A percentile compares a stretch with the other conserved stretches of the same genome.
phyloP scores from a whole-genome alignment of 2,888 invertebrate species.

The Andrena haemorrhoa region DNA sequence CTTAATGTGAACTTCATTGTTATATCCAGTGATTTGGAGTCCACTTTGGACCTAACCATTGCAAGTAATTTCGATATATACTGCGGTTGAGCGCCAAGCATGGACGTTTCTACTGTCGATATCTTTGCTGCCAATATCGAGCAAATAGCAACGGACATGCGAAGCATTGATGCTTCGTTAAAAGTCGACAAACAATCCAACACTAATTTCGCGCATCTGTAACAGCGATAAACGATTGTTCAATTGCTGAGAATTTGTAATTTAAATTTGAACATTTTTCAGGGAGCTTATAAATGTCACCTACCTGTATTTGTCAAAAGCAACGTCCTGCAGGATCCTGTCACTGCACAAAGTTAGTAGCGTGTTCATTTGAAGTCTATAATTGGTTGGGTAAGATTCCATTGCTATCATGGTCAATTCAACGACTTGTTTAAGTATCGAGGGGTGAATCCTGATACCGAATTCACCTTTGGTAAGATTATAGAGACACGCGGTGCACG shows the following conservation, averaged over 20 bases:
- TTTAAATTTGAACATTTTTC: slow-evolving; percentile 18
- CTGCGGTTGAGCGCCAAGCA: slow-evolving; percentile 88
- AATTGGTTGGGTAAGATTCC: slow-evolving; percentile 89
- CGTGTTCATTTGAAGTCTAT: slow-evolving; percentile 90
- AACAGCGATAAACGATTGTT: slow-evolving; percentile 21
- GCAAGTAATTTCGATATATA: slow-evolving; percentile 90
- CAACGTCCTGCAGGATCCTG: slow-evolving; percentile 90
- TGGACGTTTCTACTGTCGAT: slow-evolving; percentile 89
- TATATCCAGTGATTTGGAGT: slow-evolving; percentile 87
- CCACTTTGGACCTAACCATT: slow-evolving; percentile 87
- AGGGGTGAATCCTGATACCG: slow-evolving; percentile 88
- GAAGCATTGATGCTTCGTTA: slow-evolving; percentile 89
- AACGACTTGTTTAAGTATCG: slow-evolving; percentile 87
- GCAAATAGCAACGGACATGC: slow-evolving; percentile 93
- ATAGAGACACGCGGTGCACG: slow-evolving; percentile 91
- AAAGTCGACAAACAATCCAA: slow-evolving; percentile 90
- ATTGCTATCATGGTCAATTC: slow-evolving; percentile 89
- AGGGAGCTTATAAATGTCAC: slow-evolving; percentile 10
- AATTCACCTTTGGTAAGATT: slow-evolving; percentile 89
- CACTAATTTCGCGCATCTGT: slow-evolving; percentile 89
- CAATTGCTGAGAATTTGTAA: slow-evolving; percentile 21
- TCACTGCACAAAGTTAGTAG: slow-evolving; percentile 91
- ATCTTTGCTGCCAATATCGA: slow-evolving; percentile 89
- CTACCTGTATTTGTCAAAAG: slow-evolving; percentile 87
- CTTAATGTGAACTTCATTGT: slow-evolving; percentile 92